phyloP scores from a whole-genome alignment of 2,888 invertebrate species.

The Holacanthella duospinosa region DNA sequence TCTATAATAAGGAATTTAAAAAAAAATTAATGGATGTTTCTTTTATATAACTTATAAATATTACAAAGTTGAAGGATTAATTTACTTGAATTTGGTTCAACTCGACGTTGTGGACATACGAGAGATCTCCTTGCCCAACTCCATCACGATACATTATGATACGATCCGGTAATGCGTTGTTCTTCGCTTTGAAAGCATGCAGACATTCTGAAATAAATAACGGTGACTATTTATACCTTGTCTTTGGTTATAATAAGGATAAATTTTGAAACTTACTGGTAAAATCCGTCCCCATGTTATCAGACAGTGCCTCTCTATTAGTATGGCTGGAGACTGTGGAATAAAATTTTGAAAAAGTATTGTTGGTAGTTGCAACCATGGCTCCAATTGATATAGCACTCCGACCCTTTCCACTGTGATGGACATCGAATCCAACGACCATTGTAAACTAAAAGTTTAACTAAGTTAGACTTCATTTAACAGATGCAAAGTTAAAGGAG shows the following conservation, averaged over 20 bases:
- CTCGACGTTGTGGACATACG: conserved; percentile 65
- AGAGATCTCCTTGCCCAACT: conserved; percentile 83
- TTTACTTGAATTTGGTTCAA: conserved; percentile 46
- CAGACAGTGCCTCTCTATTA: conserved; percentile 14
- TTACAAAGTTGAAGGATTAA: background rate
- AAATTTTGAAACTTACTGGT: conserved; percentile 16
- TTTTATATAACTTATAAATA: background rate
- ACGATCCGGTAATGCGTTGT: conserved; percentile 50
- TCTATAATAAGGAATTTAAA: background rate
- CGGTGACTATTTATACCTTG: background rate
- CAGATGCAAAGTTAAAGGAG: background rate
- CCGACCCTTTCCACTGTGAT: conserved; percentile 36
- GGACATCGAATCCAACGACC: conserved; percentile 29
- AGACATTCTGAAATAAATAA: conserved; percentile 43
- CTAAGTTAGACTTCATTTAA: background rate
- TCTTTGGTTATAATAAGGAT: background rate
- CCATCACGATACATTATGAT: conserved; percentile 85
- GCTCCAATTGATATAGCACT: conserved; percentile 43
- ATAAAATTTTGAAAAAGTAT: conserved; percentile 17
- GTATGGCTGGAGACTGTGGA: conserved; percentile 16
- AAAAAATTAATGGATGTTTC: background rate
- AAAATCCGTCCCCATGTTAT: conserved; percentile 15
- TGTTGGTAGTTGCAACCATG: conserved; percentile 21
- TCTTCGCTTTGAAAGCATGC: conserved; percentile 48
- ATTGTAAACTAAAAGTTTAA: conserved; percentile 18